Evolutionary conservation across 2,888 invertebrate genomes (phyloP), one percentile per base, ranked within the genome.

Genomic region (Athripsodes cinereus): DNA sequence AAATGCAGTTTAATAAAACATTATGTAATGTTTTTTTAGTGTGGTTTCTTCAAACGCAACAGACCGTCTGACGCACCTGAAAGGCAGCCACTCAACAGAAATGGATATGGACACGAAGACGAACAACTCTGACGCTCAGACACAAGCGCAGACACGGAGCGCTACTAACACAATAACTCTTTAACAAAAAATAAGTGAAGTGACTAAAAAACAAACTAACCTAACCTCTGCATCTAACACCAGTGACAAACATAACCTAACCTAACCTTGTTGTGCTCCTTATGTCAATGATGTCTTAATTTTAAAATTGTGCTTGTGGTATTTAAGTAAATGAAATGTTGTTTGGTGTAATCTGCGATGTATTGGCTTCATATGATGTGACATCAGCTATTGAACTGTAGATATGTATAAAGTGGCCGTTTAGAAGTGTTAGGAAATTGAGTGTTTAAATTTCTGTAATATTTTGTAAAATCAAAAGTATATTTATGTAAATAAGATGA

Each of bases 31-130:
- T 57, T 58, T 60, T 77, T 79, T 26, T 75, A 94, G 93, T 89
- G 90, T 72, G 94, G 94, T 61, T 95, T 95, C 85, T 95, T 95
- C 81, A 92, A 92, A 71, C 84, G 94, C 69, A 91, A 92, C 75
- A 85, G 94, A 22, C 93, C 93, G 51, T 81, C 86, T 1, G 86
- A 87, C 70, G 85, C 88, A 66, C 85, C 90, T 47, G 92, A 93
- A 78, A 82, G 91, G 53, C 90, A 92, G 70, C 92, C 92, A 1
- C 74, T 93, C 65, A 88, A 90, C 72, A 82, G 91, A 64, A 87
- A 88, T 67, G 86, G 86, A 50, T 78, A 80, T 62, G 84, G 82
- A 66, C 80, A 81, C 21, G 88, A 88, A 62, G 90, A 90, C 74
- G 89, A 90, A 72, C 87, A 87, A 67, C 83, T 87, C 69, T 87